phyloP scores from a whole-genome alignment of 2,888 invertebrate species.

The Mimas tiliae region DNA sequence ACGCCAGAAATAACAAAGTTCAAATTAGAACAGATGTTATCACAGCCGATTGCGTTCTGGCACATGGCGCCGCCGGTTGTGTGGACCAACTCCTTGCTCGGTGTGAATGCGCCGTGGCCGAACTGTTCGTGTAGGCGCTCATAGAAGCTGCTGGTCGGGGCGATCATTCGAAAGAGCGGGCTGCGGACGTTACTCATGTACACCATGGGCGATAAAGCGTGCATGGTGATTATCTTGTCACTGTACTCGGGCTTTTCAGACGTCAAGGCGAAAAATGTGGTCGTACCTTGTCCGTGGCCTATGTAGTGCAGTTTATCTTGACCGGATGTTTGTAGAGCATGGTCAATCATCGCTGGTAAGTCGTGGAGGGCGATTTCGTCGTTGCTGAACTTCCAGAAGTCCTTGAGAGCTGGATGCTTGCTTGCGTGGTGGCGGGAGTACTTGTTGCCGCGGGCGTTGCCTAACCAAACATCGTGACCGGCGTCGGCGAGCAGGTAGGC shows the following conservation, averaged over 20 bases:
- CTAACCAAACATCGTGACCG: conserved; percentile 78
- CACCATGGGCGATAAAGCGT: conserved; percentile 75
- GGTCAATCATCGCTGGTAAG: conserved; percentile 76
- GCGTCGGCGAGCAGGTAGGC: conserved; percentile 69
- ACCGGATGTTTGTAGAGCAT: conserved; percentile 57
- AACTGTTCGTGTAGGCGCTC: conserved; percentile 52
- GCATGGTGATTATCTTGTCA: conserved; percentile 69
- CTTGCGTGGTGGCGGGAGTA: conserved; percentile 68
- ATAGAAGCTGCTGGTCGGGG: conserved; percentile 62
- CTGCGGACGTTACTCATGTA: conserved; percentile 73
- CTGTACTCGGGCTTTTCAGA: conserved; percentile 67
- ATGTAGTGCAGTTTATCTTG: conserved; percentile 70
- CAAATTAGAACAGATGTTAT: conserved; percentile 84
- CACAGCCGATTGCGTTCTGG: conserved; percentile 63
- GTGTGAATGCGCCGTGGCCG: conserved; percentile 64
- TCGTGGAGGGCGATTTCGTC: conserved; percentile 76
- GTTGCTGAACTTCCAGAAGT: conserved; percentile 76
- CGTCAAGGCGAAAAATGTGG: conserved; percentile 67
- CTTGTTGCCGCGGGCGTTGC: conserved; percentile 73
- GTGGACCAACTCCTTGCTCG: conserved; percentile 56
- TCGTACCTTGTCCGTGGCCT: conserved; percentile 68
- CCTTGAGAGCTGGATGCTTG: conserved; percentile 63
- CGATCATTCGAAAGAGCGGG: conserved; percentile 71
- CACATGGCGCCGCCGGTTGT: conserved; percentile 68
- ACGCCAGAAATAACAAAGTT: conserved; percentile 87